Evolutionary conservation across 2,113 vertebrate genomes (phyloP).

Genomic region (Bos indicus): DNA sequence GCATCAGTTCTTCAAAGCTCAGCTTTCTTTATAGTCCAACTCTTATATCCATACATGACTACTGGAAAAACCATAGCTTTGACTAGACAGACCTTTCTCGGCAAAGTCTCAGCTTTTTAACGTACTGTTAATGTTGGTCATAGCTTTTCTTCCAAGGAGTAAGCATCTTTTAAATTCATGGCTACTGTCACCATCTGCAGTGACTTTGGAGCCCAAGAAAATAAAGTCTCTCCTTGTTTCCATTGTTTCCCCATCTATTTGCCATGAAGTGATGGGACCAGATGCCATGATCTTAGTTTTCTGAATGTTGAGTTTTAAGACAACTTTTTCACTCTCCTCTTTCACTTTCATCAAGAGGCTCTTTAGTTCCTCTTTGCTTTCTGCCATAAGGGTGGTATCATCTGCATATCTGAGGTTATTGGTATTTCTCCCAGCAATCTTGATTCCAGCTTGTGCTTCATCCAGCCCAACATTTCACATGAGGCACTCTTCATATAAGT

Average conservation of each 20-base stretch:
- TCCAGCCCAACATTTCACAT: neutral
- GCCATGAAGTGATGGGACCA: neutral
- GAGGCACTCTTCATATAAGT: neutral
- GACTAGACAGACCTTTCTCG: neutral
- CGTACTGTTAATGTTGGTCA: neutral
- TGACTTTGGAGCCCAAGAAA: neutral
- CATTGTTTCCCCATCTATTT: neutral
- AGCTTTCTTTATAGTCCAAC: neutral
- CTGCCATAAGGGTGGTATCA: neutral
- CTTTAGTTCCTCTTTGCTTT: neutral
- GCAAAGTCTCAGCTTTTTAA: neutral
- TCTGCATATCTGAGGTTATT: neutral
- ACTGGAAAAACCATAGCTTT: neutral
- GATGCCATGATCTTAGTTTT: neutral
- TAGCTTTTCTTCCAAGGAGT: neutral
- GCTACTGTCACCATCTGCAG: neutral
- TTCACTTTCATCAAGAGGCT: neutral
- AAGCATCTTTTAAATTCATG: neutral
- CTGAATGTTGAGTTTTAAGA: neutral
- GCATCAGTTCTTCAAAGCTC: accelerated
- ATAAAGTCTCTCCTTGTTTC: neutral
- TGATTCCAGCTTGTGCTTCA: neutral
- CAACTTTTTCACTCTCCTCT: neutral
- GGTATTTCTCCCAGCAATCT: neutral
- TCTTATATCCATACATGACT: neutral